Conservation (phyloP, 2,888 invertebrate species). For the Drosophila quinaria region DNA sequence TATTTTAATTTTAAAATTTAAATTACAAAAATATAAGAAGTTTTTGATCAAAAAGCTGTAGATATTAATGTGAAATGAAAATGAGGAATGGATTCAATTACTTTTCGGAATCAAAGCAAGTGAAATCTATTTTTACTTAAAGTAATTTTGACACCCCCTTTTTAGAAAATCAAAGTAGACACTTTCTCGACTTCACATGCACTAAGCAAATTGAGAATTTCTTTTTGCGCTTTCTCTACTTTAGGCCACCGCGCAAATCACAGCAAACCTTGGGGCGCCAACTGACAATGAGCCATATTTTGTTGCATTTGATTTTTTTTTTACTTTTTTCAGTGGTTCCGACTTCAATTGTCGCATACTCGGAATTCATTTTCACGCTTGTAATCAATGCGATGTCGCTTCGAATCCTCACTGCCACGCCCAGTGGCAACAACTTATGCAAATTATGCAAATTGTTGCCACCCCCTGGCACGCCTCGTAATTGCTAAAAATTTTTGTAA, state of each 20-base stretch:
- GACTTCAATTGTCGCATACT: constrained; percentile 57
- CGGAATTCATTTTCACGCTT: constrained; percentile 76
- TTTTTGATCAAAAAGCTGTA: background rate
- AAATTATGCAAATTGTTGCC: constrained; percentile 72
- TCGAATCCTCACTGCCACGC: constrained; percentile 23
- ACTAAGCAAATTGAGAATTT: constrained; percentile 11
- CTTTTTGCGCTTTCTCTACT: background rate
- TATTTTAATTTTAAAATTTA: no score
- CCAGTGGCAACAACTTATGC: constrained; percentile 61
- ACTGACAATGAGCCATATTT: constrained; percentile 45
- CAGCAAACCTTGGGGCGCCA: constrained; percentile 66
- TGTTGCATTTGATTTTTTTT: constrained; percentile 24
- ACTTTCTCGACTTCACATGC: no score
- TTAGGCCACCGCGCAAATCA: constrained; percentile 47
- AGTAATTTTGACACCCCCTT: constrained; percentile 11
- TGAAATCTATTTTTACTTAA: constrained; percentile 7
- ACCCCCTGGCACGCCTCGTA: constrained; percentile 42
- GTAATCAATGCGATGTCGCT: constrained; percentile 78
- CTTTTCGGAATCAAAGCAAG: background rate
- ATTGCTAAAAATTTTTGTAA: constrained; percentile 70
- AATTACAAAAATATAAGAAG: no score
- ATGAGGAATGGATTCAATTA: background rate
- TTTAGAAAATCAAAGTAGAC: no score
- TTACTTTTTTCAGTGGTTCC: constrained; percentile 4
- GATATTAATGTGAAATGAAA: background rate